A percentile compares a stretch with the other conserved stretches of the same genome.
Evolutionary conservation across 2,888 invertebrate genomes (phyloP).

Genomic region (Drosophila leonis): DNA sequence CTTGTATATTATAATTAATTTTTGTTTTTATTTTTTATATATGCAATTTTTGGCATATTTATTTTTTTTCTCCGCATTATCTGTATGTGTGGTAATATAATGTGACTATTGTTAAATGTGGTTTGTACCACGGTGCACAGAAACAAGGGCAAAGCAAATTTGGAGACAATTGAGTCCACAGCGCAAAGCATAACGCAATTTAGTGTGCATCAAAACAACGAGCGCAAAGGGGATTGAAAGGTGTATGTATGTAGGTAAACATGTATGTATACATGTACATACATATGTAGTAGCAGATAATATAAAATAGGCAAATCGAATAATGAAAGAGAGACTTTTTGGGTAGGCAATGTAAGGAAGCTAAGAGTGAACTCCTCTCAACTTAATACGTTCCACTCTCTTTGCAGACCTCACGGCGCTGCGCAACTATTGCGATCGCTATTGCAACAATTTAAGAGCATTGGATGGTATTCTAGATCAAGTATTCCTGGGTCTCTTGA

Average conservation of each 20-base stretch:
- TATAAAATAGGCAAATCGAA: neutral
- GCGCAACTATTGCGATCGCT: constrained; percentile 89
- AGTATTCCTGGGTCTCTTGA: constrained; percentile 91
- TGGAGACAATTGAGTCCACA: constrained; percentile 9
- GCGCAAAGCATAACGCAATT: constrained; percentile 1
- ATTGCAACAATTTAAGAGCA: constrained; percentile 89
- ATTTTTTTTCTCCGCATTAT: no score
- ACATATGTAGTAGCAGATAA: no score
- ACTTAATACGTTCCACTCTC: neutral
- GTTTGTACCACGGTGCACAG: neutral
- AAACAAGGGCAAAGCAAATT: constrained; percentile 2
- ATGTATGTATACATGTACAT: no score
- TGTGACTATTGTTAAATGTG: neutral
- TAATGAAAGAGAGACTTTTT: neutral
- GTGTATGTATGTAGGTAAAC: neutral
- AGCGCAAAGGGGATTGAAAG: neutral
- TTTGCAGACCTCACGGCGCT: constrained; percentile 88
- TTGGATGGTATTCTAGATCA: constrained; percentile 89
- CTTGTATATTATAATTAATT: no score
- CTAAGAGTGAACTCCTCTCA: neutral
- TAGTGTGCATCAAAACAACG: neutral
- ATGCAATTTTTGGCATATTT: no score
- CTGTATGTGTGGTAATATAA: neutral
- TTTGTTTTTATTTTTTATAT: no score
- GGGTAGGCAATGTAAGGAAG: neutral